These are phyloP conservation scores for Diadegma fenestrale DNA, from an alignment of 2,888 invertebrate species.

Conservation along the genomic window DNA sequence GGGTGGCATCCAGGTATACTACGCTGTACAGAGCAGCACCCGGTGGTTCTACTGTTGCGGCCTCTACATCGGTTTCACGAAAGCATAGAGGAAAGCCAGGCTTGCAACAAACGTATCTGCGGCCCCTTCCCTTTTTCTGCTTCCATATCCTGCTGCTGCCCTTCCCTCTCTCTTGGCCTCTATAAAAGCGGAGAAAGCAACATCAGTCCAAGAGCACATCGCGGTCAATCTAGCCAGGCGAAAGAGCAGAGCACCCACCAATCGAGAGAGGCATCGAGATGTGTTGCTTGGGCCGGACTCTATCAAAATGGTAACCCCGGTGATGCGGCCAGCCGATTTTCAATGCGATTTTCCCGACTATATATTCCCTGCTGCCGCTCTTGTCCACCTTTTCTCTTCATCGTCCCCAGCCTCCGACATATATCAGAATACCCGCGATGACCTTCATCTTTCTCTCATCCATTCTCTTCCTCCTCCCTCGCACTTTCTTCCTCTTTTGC, in stretches of 20 bases:
- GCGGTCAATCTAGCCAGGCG: constrained; percentile 50
- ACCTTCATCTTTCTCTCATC: constrained; percentile 26
- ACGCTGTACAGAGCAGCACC: constrained; percentile 45
- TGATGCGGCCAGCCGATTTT: constrained; percentile 71
- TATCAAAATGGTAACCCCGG: constrained; percentile 78
- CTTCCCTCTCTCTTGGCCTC: not conserved
- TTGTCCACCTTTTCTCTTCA: not conserved
- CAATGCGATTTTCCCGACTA: constrained; percentile 67
- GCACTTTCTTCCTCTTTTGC: constrained; percentile 14
- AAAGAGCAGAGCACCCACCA: constrained; percentile 54
- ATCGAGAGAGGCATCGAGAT: constrained; percentile 55
- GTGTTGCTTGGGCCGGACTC: constrained; percentile 74
- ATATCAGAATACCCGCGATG: constrained; percentile 40
- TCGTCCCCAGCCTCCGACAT: constrained; percentile 15
- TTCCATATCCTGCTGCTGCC: constrained; percentile 8
- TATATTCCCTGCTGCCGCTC: constrained; percentile 22
- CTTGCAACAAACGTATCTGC: constrained; percentile 47
- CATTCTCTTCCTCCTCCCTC: constrained; percentile 1
- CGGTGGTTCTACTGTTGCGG: constrained; percentile 57
- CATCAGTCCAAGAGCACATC: constrained; percentile 53
- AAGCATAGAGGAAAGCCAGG: constrained; percentile 58
- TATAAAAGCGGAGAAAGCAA: constrained; percentile 45
- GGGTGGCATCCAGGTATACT: constrained; percentile 80
- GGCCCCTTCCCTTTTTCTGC: not conserved
- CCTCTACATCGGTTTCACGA: constrained; percentile 60